Evolutionary conservation across 2,888 invertebrate species (phyloP).

Genomic region (Antitype chi): DNA sequence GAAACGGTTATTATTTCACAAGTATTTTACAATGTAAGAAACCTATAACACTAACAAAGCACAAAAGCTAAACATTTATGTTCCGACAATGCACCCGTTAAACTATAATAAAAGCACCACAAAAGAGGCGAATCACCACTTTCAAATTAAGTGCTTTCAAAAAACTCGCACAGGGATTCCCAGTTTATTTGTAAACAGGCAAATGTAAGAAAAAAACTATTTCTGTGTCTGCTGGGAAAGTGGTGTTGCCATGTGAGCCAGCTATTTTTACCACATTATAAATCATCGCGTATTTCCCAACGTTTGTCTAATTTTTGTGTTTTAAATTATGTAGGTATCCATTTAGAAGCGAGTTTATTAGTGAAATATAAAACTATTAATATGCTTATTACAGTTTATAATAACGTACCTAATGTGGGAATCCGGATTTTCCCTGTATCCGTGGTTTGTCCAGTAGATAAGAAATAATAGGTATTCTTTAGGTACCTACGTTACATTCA

Average conservation of each 20-base stretch:
- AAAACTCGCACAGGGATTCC: slow-evolving; percentile 11
- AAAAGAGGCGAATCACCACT: slow-evolving; percentile 23
- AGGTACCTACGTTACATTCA: background rate
- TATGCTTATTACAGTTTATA: background rate
- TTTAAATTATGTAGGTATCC: slow-evolving; percentile 1
- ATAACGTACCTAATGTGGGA: slow-evolving; percentile 5
- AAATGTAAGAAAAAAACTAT: slow-evolving; percentile 13
- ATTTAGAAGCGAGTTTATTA: slow-evolving; percentile 6
- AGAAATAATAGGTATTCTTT: background rate
- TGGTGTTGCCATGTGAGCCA: background rate
- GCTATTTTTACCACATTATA: slow-evolving; percentile 20
- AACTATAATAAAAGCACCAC: slow-evolving; percentile 20
- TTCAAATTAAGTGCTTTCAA: slow-evolving; percentile 18
- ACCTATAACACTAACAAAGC: slow-evolving; percentile 11
- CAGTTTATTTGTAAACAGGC: slow-evolving; percentile 12
- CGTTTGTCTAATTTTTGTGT: slow-evolving; percentile 17
- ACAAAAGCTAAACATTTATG: slow-evolving; percentile 30
- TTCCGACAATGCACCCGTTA: slow-evolving; percentile 14
- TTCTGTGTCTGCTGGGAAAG: slow-evolving; percentile 12
- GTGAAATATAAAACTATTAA: background rate
- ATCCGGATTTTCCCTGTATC: slow-evolving; percentile 22
- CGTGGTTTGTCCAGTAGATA: slow-evolving; percentile 19
- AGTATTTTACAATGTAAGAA: slow-evolving; percentile 29
- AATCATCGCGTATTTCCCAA: slow-evolving; percentile 39
- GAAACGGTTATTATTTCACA: slow-evolving; percentile 36